phyloP scores from a whole-genome alignment of 2,888 invertebrate genomes.

The Nudaria mundana region DNA sequence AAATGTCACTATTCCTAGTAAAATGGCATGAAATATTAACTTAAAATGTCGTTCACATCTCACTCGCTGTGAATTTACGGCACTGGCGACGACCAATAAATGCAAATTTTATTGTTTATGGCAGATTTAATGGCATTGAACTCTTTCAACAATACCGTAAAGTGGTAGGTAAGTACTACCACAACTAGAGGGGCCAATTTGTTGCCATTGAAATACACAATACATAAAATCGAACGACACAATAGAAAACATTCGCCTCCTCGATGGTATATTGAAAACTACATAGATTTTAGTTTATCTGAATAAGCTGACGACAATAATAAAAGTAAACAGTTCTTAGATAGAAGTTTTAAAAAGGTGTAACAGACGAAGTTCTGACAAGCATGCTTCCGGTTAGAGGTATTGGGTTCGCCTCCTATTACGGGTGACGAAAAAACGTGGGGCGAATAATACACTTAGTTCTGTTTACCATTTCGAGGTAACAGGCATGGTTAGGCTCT shows the following conservation, averaged over 20 bases:
- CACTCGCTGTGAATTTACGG: slow-evolving; percentile 71
- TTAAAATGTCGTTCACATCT: slow-evolving; percentile 76
- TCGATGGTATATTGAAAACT: not conserved
- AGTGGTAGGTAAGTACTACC: slow-evolving; percentile 62
- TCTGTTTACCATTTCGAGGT: too few relatives aligned
- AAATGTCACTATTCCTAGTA: slow-evolving; percentile 57
- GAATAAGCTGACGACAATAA: not conserved
- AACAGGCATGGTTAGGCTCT: too few relatives aligned
- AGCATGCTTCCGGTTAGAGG: too few relatives aligned
- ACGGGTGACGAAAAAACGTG: too few relatives aligned
- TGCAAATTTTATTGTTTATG: slow-evolving; percentile 81
- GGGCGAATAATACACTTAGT: too few relatives aligned
- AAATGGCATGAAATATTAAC: slow-evolving; percentile 69
- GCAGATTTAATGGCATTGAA: slow-evolving; percentile 75
- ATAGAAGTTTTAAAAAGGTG: too few relatives aligned
- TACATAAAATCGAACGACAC: slow-evolving; percentile 17
- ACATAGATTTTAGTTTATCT: not conserved
- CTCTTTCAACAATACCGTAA: slow-evolving; percentile 74
- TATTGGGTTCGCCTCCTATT: too few relatives aligned
- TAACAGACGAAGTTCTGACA: too few relatives aligned
- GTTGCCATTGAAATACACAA: slow-evolving; percentile 35
- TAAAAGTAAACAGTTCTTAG: not conserved
- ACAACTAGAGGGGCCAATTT: slow-evolving; percentile 51
- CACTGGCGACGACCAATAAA: slow-evolving; percentile 76
- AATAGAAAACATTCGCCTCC: slow-evolving; percentile 1